A percentile compares a stretch with the other conserved stretches of the same genome.
Conservation (phyloP, 1,140 invertebrate species). For the Cyclina sinensis region DNA sequence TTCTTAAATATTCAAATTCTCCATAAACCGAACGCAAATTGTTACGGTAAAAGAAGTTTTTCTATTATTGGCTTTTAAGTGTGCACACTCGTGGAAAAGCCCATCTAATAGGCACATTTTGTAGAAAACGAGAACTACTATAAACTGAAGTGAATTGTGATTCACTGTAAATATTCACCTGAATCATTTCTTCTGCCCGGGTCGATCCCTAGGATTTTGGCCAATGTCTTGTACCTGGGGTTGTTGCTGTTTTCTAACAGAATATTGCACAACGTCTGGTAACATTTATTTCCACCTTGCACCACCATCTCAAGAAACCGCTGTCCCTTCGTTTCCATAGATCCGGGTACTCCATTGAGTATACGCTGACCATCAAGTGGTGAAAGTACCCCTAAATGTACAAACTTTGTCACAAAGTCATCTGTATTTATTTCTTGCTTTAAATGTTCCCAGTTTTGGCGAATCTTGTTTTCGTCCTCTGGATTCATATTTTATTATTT, state of each 20-base stretch:
- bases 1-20: no score
- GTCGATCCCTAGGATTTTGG: conserved; percentile 45
- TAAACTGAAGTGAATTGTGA: no score
- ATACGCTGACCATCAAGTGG: conserved; percentile 18
- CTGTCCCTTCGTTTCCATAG: conserved; percentile 32
- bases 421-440: conserved; percentile 65
- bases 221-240: conserved; percentile 47
- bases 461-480: conserved; percentile 50
- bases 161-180: conserved; percentile 1
- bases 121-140: background rate
- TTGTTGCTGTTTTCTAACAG: conserved; percentile 53
- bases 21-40: no score
- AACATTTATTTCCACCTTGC: conserved; percentile 46
- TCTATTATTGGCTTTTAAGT: no score
- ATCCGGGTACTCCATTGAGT: background rate
- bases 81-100: no score
- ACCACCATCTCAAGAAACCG: conserved; percentile 52
- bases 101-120: no score
- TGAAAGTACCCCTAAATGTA: conserved; percentile 50
- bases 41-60: no score
- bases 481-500: conserved; percentile 61
- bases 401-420: conserved; percentile 57
- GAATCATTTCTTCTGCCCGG: background rate
- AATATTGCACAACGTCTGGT: conserved; percentile 64
- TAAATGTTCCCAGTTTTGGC: conserved; percentile 48